Base-by-base conservation (phyloP, 2,797 vertebrate species). In the Eospalax fontanierii region DNA sequence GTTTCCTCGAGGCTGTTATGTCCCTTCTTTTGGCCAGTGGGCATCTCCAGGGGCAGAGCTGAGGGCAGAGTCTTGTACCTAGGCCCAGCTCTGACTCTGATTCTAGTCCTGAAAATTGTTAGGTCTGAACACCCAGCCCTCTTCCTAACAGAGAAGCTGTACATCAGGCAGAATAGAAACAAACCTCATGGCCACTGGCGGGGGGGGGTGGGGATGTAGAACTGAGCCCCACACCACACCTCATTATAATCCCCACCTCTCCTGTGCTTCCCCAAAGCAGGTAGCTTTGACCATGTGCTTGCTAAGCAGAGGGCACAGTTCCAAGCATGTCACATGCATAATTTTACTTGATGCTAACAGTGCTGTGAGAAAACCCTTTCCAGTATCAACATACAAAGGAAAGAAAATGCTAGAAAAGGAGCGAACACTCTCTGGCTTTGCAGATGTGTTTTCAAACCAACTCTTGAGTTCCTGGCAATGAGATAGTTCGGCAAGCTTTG, bases 41-140 rank as follows among this genome's bases (percentile, higher is more conserved):
- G 14, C 2, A 19, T 16, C 74, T 79, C 59, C 30, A 19, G 65
- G 40, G 43, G 28, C 35, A 78, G 40, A 80, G 63, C 65, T 9
- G 18, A 70, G 82, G 54, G 65, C 65, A 46, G 30, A 38, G 54
- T 63, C 38, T 63, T 57, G 46, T n/a, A 43, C 61, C 18, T 33
- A 66, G 76, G 54, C 35, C 8, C 18, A 54, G 28, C 33, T 85
- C 66, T 81, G 89, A 46, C 6, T 4, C 54, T 78, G 68, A 46
- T 38, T n/a, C 83, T 19, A 28, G 82, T 28, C 79, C 43, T 57
- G 74, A 46, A 95, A 93, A 57, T 88, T 74, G 85, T 75, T 38
- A 1, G 54, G 35, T 87, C 71, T 91, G 79, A 80, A 59, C 59
- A 30, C 66, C 70, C 43, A 33, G 50, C 30, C 90, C 28, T 38